Evolutionary conservation across 2,888 invertebrate genomes (phyloP), one percentile per base, ranked within the genome.

Genomic region (Noctua pronuba): DNA sequence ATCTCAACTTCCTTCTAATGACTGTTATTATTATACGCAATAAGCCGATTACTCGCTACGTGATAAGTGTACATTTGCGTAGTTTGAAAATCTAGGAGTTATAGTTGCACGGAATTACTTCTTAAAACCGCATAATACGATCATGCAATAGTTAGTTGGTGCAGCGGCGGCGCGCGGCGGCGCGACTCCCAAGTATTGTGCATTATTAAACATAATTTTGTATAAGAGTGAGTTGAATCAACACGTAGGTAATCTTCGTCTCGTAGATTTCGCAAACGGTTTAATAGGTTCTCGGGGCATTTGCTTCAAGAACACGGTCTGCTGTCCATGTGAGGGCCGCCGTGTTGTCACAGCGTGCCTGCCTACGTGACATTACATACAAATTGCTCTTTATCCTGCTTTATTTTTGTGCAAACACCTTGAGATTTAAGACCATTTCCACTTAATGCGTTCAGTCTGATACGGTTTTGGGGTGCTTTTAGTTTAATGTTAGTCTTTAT

Each of bases 291-390:
- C 88, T 88, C 86, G 89, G 88, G 89, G 90, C 88, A 90, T 92
- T 92, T 88, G 88, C 87, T 90, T 93, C 93, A 94, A 94, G 92
- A 92, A 90, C 93, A 90, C 90, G 82, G 86, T 88, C 89, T 89
- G 89, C 80, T 88, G 92, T 90, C 90, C 90, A 90, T 87, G 85
- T 89, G 92, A 92, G 90, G 94, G 91, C 91, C 93, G 86, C 83
- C 88, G 89, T 94, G 94, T 94, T 93, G 94, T 92, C 92, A 94
- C 90, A 90, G 77, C 88, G 87, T 87, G 87, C 78, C 84, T 79
- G 69, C 71, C 86, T 92, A 95, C 96, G 96, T 96, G 96, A 93
- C 92, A 80, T 70, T 85, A 90, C 91, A 90, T 84, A 88, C 89
- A 91, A 95, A 95, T 94, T 86, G 88, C 92, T 90, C 83, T 88